Base-by-base conservation (phyloP, 1,140 invertebrate species). In the Hypothenemus hampei region DNA sequence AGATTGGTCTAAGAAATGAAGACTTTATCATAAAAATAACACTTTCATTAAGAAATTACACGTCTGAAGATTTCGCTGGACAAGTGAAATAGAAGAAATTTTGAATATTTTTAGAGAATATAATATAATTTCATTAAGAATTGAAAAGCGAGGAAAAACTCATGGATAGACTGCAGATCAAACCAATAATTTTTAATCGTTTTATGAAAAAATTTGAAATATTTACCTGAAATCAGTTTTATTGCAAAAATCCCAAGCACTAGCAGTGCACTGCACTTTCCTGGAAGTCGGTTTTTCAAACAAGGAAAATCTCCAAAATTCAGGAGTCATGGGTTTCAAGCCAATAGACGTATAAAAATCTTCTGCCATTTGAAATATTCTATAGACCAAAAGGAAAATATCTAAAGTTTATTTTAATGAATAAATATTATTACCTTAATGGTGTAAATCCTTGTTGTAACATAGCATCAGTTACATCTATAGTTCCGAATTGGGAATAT, bases 241-340 rank as follows among this genome's bases (percentile, higher is more conserved):
- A 65, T 91, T 88, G 65, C 85, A 92, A 72, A 93, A 89, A 73
- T 94, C 91, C 85, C 87, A 91, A 1, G 91, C 90, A 53, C 88
- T 90, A 0, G 91, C 81, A 21, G 89, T 89, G 63, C 92, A 95
- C 47, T 87, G 84, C 0, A 87, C 81, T 53, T 85, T 80, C 60
- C 83, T 73, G 39, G 87, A 80, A n/a, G 77, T 66, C 0, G 86
- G 86, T 58, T 83, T 80, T 53, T 82, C 81, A 21, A 90, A 73
- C 73, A 91, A 77, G 0, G 86, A 89, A n/a, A 79, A 78, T 23
- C 80, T 77, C 87, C 87, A 90, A 74, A 90, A 90, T 73, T 87
- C 84, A 0, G 82, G 80, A 0, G 86, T 83, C 75, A 86, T 85
- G 10, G 84, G 81, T 61, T 84, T 83, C 69, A 91, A 74, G 0